Evolutionary conservation across 2,797 vertebrate genomes (phyloP), one percentile per base, ranked within the genome.

Genomic region (Pogoniulus pusillus): DNA sequence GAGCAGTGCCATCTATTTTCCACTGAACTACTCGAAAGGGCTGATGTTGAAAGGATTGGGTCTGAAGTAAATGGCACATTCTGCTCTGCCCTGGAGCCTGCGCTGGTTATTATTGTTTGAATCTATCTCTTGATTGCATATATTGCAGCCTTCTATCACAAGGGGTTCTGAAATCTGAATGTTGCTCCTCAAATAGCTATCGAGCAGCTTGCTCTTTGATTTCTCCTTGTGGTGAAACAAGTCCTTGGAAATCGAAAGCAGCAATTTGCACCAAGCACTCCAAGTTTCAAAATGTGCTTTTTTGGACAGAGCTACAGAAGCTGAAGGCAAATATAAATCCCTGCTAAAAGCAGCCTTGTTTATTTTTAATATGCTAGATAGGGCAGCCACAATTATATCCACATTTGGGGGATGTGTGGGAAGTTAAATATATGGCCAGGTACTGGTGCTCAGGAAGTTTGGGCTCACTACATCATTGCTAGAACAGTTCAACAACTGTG

Each of bases 81-180:
- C 82, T 66, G 75, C 82, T 78, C 45, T 89, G 90, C 90, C 93
- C 94, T 35, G 84, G 51, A 95, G 94, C 88, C 84, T 83, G 58
- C 65, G 86, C 90, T 81, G 69, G 81, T 94, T 94, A 72, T 93
- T 91, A 92, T 82, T 92, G 88, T 95, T 91, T 81, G 93, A 93
- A 85, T 96, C 86, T 85, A 11, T 87, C 78, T 91, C 93, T 85
- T 87, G 81, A 92, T 93, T 94, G 90, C 91, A 89, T 63, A 83
- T 85, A 94, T 85, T 93, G 86, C 84, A 60, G 86, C 64, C 47
- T 72, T 95, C 88, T 91, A 72, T 90, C 86, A 93, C 73, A 30
- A 26, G 4, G 75, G 51, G 62, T 78, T 91, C 73, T 82, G 82
- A 74, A 89, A 89, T 41, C 73, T 45, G 72, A 77, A 51, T 24